phyloP scores from a whole-genome alignment of 2,888 invertebrate species.

The Platycheirus albimanus region DNA sequence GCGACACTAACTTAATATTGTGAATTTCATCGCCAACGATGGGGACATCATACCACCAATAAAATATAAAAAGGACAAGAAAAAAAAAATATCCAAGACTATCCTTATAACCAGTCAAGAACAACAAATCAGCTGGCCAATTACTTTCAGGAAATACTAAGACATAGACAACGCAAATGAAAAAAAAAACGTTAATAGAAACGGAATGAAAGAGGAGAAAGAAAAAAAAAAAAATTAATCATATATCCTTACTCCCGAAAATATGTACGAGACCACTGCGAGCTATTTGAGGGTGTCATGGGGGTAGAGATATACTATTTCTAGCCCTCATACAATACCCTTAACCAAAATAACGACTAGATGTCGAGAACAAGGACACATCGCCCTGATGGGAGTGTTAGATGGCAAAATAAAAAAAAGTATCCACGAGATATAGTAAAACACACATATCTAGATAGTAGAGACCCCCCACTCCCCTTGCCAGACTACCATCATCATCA shows the following conservation, averaged over 20 bases:
- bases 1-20: conserved; percentile 40
- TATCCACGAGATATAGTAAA: conserved; percentile 49
- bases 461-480: background rate
- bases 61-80: conserved; percentile 13
- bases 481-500: conserved; percentile 32
- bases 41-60: too few relatives aligned
- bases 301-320: conserved; percentile 15
- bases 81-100: conserved; percentile 20
- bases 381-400: conserved; percentile 57
- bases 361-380: conserved; percentile 73
- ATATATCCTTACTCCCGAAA: conserved; percentile 59
- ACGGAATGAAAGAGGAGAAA: conserved; percentile 10
- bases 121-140: conserved; percentile 72
- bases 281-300: conserved; percentile 60
- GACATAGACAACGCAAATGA: conserved; percentile 39
- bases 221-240: conserved; percentile 61
- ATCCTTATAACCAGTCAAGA: conserved; percentile 40
- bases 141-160: conserved; percentile 71
- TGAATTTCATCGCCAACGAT: background rate
- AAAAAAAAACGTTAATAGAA: conserved; percentile 34
- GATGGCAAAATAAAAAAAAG: conserved; percentile 29
- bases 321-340: conserved; percentile 7
- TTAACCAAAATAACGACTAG: conserved; percentile 61
- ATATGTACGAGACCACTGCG: conserved; percentile 52
- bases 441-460: conserved; percentile 60